Percentiles rank a stretch among this genome's conserved stretches.
These are phyloP conservation scores for Selenia dentaria DNA, from an alignment of 2,888 invertebrate species.

Conservation along the genomic window DNA sequence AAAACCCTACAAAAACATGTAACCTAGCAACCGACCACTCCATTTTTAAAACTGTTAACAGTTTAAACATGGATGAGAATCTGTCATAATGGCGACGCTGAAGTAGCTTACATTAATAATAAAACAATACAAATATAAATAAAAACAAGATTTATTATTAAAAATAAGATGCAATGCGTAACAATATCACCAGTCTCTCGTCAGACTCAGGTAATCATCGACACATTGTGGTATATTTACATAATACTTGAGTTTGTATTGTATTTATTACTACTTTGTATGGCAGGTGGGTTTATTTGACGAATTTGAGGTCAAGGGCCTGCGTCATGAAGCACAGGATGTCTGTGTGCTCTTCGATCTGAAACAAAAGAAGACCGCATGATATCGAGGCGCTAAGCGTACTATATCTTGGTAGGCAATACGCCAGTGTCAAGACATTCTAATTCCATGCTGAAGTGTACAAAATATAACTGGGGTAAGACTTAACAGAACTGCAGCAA, in stretches of 20 bases:
- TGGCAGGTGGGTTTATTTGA: conserved; percentile 52
- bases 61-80: too few species aligned
- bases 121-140: conserved; percentile 48
- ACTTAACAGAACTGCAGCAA: too few species aligned
- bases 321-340: conserved; percentile 93
- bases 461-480: too few species aligned
- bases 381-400: too few species aligned
- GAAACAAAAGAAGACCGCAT: conserved; percentile 63
- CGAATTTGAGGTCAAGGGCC: conserved; percentile 88
- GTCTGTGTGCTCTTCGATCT: conserved; percentile 97
- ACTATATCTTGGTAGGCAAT: too few species aligned
- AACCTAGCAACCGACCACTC: too few species aligned
- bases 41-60: too few species aligned
- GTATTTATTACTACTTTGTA: conserved; percentile 40
- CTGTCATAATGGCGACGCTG: too few species aligned
- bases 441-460: too few species aligned
- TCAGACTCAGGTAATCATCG: conserved; percentile 72
- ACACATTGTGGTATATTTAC: conserved; percentile 69
- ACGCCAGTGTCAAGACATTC: too few species aligned
- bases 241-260: conserved; percentile 63
- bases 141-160: conserved; percentile 79
- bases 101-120: too few species aligned
- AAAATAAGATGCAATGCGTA: conserved; percentile 77
- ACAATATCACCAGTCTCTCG: conserved; percentile 71
- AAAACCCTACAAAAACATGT: too few species aligned